Percentiles rank a stretch among this genome's conserved stretches.
These are phyloP conservation scores for Cylas formicarius DNA, from an alignment of 1,140 invertebrate genomes.

Conservation along the genomic window DNA sequence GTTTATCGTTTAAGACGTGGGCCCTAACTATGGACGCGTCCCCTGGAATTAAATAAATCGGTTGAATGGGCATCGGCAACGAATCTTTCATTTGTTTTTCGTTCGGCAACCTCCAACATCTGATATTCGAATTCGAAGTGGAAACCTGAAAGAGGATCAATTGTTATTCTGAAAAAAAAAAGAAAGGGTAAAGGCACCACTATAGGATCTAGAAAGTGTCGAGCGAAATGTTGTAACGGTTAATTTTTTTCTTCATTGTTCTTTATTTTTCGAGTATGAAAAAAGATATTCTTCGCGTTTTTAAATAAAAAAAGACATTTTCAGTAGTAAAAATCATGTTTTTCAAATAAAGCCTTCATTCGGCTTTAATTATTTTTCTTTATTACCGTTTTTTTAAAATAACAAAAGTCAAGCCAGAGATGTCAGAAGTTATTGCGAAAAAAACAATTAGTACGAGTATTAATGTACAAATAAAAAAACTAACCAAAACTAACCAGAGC, in stretches of 20 bases:
- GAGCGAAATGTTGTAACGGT: no score
- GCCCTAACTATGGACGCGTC: constrained; percentile 38
- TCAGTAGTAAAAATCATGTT: no score
- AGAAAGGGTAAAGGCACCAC: constrained; percentile 2
- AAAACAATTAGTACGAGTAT: no score
- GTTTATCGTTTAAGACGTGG: constrained; percentile 90
- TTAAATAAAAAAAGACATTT: background rate
- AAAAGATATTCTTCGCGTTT: background rate
- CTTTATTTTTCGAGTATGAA: constrained; percentile 1
- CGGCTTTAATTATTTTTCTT: no score
- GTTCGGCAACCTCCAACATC: constrained; percentile 57
- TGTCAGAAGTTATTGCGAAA: no score
- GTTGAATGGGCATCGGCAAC: constrained; percentile 44
- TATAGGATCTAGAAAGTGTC: no score
- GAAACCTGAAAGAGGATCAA: constrained; percentile 42
- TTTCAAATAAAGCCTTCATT: no score
- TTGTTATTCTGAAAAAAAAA: background rate
- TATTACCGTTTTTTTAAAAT: no score
- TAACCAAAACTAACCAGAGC: constrained; percentile 2
- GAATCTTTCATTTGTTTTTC: constrained; percentile 43
- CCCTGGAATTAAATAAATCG: constrained; percentile 41
- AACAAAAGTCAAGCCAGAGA: no score
- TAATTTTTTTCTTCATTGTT: no score
- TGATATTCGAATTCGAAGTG: constrained; percentile 70
- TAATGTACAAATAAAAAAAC: no score